Base-by-base conservation (phyloP, 1,140 invertebrate species). In the Zelostemma sp. region DNA sequence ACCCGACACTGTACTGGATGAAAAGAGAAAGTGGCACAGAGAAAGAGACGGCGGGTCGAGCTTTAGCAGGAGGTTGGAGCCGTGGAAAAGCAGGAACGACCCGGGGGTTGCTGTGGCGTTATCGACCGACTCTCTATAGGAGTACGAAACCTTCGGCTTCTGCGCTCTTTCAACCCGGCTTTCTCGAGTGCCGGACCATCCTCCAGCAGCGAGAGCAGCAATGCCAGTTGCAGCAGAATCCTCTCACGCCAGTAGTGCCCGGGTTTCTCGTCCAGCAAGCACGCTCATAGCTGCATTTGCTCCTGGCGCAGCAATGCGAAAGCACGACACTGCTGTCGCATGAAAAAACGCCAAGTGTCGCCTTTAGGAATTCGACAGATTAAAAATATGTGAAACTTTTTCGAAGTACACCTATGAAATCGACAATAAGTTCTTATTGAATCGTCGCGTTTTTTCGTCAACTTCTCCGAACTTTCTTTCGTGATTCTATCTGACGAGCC, bases 61-160 rank as follows among this genome's bases (percentile, higher is more conserved):
- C 45, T n/a, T n/a, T n/a, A n/a, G n/a, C n/a, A n/a, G 49, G 33
- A n/a, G 33, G 33, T 35, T 35, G 33, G 33, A 35, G n/a, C 45
- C 58, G 40, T 61, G 40, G 71, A 69, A 62, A 48, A 72, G 74
- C 68, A 61, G 72, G 80, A 77, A 83, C 79, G 80, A 83, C 79
- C 79, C 79, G 77, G 80, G 81, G 81, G 81, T 82, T 84, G 80
- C 82, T 76, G 81, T 81, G 80, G 80, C 77, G 80, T 78, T 84
- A 84, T 84, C 82, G 82, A 84, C 80, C 81, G 67, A 59, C 70
- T 58, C 71, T 64, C 75, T 74, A 71, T 77, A 73, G 78, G 72
- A 57, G 75, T 75, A 74, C 65, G 68, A 78, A 73, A 80, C 62
- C 72, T 72, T 67, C 53, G 69, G 81, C 80, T 80, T 81, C 81